Evolutionary conservation across 2,113 vertebrate genomes (phyloP).

Genomic region (Poeciliopsis retropinna): DNA sequence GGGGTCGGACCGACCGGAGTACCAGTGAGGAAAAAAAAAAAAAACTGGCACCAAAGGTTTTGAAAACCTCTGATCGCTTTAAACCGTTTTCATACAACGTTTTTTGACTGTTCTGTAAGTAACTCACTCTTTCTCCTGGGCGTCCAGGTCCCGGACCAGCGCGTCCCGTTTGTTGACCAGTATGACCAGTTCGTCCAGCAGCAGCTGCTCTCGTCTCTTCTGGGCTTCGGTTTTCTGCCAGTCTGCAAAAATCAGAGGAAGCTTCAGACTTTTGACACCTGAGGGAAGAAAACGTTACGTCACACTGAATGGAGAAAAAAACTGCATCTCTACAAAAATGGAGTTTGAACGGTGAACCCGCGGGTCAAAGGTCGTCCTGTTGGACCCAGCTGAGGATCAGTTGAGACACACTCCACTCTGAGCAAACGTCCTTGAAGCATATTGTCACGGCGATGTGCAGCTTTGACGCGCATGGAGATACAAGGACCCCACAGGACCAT

Average conservation of each 20-base stretch:
- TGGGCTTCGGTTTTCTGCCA: slow-evolving; percentile 99
- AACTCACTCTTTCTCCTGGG: slow-evolving; percentile 94
- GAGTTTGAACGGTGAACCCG: not conserved
- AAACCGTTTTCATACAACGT: not conserved
- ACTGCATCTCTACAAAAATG: not conserved
- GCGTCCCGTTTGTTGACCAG: slow-evolving; percentile 97
- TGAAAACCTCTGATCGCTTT: not conserved
- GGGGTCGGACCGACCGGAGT: not conserved
- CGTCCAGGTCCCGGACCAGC: slow-evolving; percentile 94
- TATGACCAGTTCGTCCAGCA: slow-evolving; percentile 95
- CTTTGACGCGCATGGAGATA: slow-evolving; percentile 8
- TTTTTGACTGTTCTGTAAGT: slow-evolving; percentile 1
- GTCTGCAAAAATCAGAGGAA: slow-evolving; percentile 77
- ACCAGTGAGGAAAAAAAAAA: not conserved
- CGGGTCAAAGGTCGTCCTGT: slow-evolving; percentile 9
- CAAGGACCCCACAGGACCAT: not conserved
- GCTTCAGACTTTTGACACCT: not conserved
- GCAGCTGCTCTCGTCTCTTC: slow-evolving; percentile 94
- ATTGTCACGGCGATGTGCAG: slow-evolving; percentile 35
- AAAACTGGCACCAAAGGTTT: not conserved
- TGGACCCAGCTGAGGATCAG: not conserved
- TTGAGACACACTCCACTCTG: slow-evolving; percentile 20
- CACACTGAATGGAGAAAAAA: not conserved
- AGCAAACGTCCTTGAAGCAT: slow-evolving; percentile 44
- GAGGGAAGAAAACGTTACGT: not conserved